Evolutionary conservation across 2,888 invertebrate genomes (phyloP).

Genomic region (Andrena marginata): DNA sequence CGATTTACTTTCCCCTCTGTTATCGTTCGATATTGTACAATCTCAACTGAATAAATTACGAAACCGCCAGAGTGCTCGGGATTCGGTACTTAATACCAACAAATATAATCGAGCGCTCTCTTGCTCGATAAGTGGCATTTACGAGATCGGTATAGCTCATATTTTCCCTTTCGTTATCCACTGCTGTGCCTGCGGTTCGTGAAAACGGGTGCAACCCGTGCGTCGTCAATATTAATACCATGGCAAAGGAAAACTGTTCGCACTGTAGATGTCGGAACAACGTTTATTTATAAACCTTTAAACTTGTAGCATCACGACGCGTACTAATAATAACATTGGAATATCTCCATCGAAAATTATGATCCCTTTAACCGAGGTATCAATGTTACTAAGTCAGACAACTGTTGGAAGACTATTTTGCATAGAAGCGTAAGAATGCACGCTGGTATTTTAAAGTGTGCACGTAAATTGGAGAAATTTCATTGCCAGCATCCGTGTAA

Average conservation of each 20-base stretch:
- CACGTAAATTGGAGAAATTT: neutral
- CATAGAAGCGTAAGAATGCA: neutral
- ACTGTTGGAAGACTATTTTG: too few relatives aligned
- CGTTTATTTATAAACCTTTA: neutral
- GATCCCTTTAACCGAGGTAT: neutral
- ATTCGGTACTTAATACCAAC: neutral
- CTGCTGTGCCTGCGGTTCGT: constrained; percentile 64
- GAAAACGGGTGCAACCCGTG: constrained; percentile 44
- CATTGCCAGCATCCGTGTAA: neutral
- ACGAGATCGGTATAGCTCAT: constrained; percentile 53
- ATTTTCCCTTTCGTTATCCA: constrained; percentile 81
- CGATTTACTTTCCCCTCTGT: constrained; percentile 31
- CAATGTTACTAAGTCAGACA: too few relatives aligned
- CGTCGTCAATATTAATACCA: neutral
- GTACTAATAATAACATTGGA: neutral
- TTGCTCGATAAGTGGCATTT: constrained; percentile 31
- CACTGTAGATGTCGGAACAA: neutral
- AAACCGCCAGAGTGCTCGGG: neutral
- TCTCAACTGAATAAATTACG: constrained; percentile 20
- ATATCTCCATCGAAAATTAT: neutral
- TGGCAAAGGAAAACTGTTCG: neutral
- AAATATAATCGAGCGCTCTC: neutral
- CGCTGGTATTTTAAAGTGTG: neutral
- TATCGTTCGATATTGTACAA: constrained; percentile 16
- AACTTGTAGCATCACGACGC: neutral